Conservation (phyloP, 1,140 invertebrate species). For the Megathymus violae region DNA sequence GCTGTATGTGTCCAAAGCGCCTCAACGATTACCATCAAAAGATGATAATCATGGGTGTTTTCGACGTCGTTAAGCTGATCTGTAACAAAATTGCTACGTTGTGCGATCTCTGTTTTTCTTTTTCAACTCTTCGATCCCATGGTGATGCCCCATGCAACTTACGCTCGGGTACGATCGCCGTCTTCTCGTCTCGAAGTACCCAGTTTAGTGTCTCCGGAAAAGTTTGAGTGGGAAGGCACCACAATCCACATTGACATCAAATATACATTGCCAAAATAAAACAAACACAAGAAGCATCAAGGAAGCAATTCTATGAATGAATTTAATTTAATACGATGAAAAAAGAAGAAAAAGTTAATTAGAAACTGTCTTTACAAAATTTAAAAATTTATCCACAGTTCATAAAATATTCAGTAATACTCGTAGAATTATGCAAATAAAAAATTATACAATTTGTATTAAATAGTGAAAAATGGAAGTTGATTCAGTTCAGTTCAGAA, state of each 20-base stretch:
- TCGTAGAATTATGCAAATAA: too few species aligned
- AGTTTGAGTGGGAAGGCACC: slow-evolving; percentile 38
- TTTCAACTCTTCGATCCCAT: slow-evolving; percentile 49
- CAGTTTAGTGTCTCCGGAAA: slow-evolving; percentile 53
- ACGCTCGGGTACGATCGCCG: slow-evolving; percentile 42
- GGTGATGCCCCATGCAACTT: slow-evolving; percentile 61
- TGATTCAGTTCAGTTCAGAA: too few species aligned
- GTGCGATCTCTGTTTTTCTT: slow-evolving; percentile 68
- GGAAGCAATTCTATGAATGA: slow-evolving; percentile 30
- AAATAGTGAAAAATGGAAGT: too few species aligned
- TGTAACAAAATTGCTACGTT: slow-evolving; percentile 82
- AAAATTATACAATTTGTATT: too few species aligned
- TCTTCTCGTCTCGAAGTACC: slow-evolving; percentile 45
- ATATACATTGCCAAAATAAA: slow-evolving; percentile 40
- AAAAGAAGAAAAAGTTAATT: background rate
- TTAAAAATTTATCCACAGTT: too few species aligned
- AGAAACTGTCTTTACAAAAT: slow-evolving; percentile 33
- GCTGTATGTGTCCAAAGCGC: slow-evolving; percentile 74
- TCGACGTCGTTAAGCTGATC: slow-evolving; percentile 83
- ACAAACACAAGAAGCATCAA: slow-evolving; percentile 37
- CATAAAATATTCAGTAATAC: too few species aligned
- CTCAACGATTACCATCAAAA: slow-evolving; percentile 81
- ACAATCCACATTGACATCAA: slow-evolving; percentile 44
- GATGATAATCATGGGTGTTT: slow-evolving; percentile 83
- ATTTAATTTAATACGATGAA: slow-evolving; percentile 4